phyloP scores from a whole-genome alignment of 2,113 vertebrate species.

The Aplodontia rufa region DNA sequence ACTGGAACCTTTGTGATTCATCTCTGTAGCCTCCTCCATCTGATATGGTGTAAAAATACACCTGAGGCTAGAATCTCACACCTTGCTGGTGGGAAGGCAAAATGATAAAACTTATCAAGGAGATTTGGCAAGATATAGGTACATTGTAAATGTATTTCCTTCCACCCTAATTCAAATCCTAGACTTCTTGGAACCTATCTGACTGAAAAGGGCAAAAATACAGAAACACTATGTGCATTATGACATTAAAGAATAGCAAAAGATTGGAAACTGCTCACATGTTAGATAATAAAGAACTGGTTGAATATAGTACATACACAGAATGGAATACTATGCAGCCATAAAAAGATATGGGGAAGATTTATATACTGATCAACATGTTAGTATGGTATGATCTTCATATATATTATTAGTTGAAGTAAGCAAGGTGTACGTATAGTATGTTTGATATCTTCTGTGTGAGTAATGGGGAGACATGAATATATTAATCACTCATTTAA shows the following conservation, averaged over 20 bases:
- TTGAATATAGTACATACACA: background rate
- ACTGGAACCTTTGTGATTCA: conserved; percentile 4
- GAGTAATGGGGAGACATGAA: background rate
- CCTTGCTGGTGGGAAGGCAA: background rate
- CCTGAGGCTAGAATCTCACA: background rate
- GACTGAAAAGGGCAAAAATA: background rate
- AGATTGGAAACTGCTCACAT: background rate
- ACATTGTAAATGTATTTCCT: background rate
- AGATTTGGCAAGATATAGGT: background rate
- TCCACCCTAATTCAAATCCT: background rate
- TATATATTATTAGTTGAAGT: background rate
- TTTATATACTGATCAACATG: background rate
- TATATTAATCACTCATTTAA: background rate
- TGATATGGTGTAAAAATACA: background rate
- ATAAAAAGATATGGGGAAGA: background rate
- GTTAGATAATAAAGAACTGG: background rate
- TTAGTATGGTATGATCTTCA: background rate
- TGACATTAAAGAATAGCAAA: background rate
- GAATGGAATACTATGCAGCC: background rate
- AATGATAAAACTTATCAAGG: background rate
- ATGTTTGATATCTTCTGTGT: background rate
- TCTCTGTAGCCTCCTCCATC: background rate
- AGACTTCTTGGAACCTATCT: background rate
- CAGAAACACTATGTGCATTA: conserved; percentile 2
- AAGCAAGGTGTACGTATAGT: background rate